Evolutionary conservation across 2,797 vertebrate species (phyloP).

Genomic region (Oophaga sylvatica): DNA sequence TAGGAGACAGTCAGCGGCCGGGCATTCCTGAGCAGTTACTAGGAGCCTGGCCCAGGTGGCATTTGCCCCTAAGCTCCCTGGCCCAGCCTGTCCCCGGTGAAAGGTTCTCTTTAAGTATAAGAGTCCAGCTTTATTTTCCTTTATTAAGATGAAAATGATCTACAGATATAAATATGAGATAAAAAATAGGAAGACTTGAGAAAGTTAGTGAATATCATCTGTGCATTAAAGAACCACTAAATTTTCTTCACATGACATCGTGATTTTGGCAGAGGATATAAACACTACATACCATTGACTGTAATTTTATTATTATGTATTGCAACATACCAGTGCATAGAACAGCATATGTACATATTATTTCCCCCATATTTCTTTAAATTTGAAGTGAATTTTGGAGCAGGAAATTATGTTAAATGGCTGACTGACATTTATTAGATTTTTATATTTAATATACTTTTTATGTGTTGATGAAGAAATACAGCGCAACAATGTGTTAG

Average conservation of each 20-base stretch:
- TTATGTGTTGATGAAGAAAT: constrained; percentile 27
- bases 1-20: too few species aligned
- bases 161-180: constrained; percentile 18
- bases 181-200: constrained; percentile 17
- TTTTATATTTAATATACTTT: constrained; percentile 19
- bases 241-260: constrained; percentile 43
- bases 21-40: too few species aligned
- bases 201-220: constrained; percentile 43
- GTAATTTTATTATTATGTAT: constrained; percentile 46
- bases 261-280: constrained; percentile 38
- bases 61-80: too few species aligned
- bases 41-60: too few species aligned
- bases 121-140: not conserved
- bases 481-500: not conserved
- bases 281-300: constrained; percentile 20
- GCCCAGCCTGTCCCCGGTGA: not conserved
- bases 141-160: not conserved
- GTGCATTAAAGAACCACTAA: constrained; percentile 31
- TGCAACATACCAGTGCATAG: constrained; percentile 50
- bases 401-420: not conserved
- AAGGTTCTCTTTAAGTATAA: constrained; percentile 18
- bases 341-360: constrained; percentile 27
- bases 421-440: constrained; percentile 25
- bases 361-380: constrained; percentile 27
- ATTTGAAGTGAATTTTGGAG: constrained; percentile 14